Base-by-base conservation (phyloP, 2,888 invertebrate genomes). In the Macrostomum cliftonense region DNA sequence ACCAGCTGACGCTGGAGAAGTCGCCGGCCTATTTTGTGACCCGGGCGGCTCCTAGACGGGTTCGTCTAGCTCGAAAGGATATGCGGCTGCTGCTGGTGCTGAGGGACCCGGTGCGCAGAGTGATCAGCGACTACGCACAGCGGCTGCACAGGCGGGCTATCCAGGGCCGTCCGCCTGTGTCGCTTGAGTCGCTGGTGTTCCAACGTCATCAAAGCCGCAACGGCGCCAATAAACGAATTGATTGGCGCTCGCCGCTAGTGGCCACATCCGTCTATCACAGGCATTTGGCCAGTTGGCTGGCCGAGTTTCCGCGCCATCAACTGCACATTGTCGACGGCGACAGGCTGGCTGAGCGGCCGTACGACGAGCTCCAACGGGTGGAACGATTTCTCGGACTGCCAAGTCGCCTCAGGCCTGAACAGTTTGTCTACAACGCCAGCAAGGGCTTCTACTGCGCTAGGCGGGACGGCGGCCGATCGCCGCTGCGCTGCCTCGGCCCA, bases 1-100 rank as follows among this genome's bases (percentile, higher is more conserved):
- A 28, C 9, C 89, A 91, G 71, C 81, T 91, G 58, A 89, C 89
- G 49, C 83, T 91, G 59, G 95, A 95, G 71, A 95, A 95, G 73
- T 91, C 88, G 60, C 95, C 95, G 5, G 87, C 88, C 62, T 95
- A 95, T 73, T 95, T 95, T 73, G 86, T 93, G 43, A 91, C 87
- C 37, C 93, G 95, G 12, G 84, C 86, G 71, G 91, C 87, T 37
- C 93, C 95, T 12, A 84, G 86, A 71, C 28, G 28, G 28, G 9
- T 28, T 28, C 28, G 28, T 9, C 42, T 5, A 9, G 43, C 45
- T 12, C 37, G 43, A 11, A 5, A 12, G 4, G 14, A 16, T 12
- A 40, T 45, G 14, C 62, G 42, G 61, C 75, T 97, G 52, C 77
- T 95, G 54, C 75, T 95, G 58, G 88, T 93, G 63, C 84, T 97